Conservation (phyloP, 2,113 vertebrate species). For the Coturnix japonica region DNA sequence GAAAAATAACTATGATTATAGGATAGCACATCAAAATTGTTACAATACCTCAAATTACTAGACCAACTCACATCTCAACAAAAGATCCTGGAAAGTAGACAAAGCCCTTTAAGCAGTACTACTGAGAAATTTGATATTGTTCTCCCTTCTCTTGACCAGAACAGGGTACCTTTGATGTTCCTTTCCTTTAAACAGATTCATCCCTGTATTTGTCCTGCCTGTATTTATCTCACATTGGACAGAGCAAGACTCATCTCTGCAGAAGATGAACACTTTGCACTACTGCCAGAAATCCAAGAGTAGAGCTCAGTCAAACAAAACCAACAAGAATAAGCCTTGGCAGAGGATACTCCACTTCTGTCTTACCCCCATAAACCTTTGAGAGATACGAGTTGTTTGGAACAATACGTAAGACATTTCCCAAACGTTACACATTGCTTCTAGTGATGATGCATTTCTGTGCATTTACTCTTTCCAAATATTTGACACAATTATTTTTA, state of each 20-base stretch:
- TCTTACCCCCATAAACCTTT: not conserved
- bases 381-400: not conserved
- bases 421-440: not conserved
- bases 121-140: not conserved
- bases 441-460: not conserved
- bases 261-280: not conserved
- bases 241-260: not conserved
- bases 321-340: not conserved
- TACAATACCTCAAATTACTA: not conserved
- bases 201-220: not conserved
- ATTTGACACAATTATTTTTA: not conserved
- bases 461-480: not conserved
- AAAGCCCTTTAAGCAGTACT: not conserved
- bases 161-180: not conserved
- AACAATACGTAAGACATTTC: not conserved
- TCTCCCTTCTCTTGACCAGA: not conserved
- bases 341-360: not conserved
- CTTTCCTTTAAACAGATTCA: not conserved
- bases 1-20: not conserved
- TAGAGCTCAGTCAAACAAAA: fast-evolving
- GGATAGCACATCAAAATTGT: not conserved
- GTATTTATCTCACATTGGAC: not conserved
- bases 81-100: not conserved
- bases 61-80: not conserved
- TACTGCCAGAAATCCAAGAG: not conserved